These are phyloP conservation scores for Micromys minutus DNA, from an alignment of 2,113 vertebrate species.

Conservation along the genomic window DNA sequence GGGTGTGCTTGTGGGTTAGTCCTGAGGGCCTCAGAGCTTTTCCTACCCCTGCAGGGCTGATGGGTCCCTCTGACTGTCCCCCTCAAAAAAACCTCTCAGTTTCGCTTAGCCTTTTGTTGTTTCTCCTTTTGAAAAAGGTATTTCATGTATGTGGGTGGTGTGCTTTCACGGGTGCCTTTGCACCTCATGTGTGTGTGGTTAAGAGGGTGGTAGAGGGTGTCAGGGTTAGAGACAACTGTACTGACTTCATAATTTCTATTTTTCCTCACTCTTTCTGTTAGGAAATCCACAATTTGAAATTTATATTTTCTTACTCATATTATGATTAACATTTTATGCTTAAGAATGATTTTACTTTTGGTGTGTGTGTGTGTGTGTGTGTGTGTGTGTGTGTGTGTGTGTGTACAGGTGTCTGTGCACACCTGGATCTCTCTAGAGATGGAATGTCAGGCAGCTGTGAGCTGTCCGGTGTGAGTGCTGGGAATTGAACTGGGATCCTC, in stretches of 20 bases:
- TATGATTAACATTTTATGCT: neutral
- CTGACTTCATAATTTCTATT: neutral
- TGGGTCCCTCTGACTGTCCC: neutral
- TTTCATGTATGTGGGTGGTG: neutral
- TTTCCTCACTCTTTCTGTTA: neutral
- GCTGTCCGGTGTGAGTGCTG: too few relatives aligned
- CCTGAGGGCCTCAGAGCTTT: neutral
- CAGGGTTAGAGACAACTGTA: neutral
- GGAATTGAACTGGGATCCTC: neutral
- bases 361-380: neutral
- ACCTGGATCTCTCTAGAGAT: neutral
- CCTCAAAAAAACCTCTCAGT: too few relatives aligned
- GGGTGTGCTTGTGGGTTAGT: too few relatives aligned
- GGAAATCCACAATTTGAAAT: neutral
- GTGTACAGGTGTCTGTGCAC: neutral
- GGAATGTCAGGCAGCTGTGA: neutral
- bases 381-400: neutral
- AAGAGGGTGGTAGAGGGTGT: neutral
- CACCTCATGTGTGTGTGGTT: neutral
- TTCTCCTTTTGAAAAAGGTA: neutral
- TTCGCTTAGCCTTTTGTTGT: neutral
- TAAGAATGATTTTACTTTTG: neutral
- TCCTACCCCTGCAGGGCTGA: fast-evolving
- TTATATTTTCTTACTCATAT: slow-evolving; percentile 12
- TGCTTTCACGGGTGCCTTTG: neutral